Base-by-base conservation (phyloP, 2,888 invertebrate species). In the Ceramica pisi region DNA sequence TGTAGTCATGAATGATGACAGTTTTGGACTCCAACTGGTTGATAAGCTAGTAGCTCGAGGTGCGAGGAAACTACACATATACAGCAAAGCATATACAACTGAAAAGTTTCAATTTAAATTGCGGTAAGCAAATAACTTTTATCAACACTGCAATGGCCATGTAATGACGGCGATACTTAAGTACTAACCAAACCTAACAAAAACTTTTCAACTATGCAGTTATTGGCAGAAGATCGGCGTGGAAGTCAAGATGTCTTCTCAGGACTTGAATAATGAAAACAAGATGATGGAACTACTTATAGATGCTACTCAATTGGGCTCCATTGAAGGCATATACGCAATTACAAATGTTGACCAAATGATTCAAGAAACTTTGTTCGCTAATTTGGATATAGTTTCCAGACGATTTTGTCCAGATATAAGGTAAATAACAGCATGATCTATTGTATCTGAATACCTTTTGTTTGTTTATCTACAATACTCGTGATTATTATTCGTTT, bases 41-140 rank as follows among this genome's bases (percentile, higher is more conserved):
- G 88, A 91, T 4, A 86, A 83, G 55, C 78, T 93, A 16, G 81
- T 92, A 4, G 77, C 71, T 4, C 87, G 89, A 9, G 93, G 93
- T 1, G 92, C 90, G 0, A 88, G 67, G 38, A 90, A 87, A 46
- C 44, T 92, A 0, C 64, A 77, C 10, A 56, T 92, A 12, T 84
- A 89, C 21, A 62, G 48, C 35, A 64, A 80, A 8, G 8, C 71
- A 19, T 23, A 65, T 14, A 56, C 76, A 26, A 64, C 73, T 41
- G 56, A 65, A 12, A 82, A 86, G 55, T 64, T 87, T 16, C 68
- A 76, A 12, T 80, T 80, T 16, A 90, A 89, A 65, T 65, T 88
- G 46, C 72, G 77, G 92, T 92, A 80, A 62, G 72, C 21, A 35
- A 61, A 26, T 48, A 2, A 1, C 12, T 57, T 12, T 26, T 16